Base-by-base conservation (phyloP, 2,113 vertebrate genomes). In the Cathartes aura region DNA sequence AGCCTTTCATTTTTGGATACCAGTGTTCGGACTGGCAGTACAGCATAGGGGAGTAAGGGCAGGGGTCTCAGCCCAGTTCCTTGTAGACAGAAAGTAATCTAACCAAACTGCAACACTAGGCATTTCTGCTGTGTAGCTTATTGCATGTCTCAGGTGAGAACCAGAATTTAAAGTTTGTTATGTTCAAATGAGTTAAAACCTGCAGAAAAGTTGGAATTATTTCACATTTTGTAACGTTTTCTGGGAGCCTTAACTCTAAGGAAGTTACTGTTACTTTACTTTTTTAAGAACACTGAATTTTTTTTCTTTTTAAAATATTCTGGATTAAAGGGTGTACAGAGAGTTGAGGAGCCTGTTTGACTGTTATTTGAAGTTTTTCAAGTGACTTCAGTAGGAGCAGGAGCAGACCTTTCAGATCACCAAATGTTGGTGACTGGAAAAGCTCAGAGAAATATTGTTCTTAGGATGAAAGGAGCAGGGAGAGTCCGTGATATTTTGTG, bases 391-490 rank as follows among this genome's bases (percentile, higher is more conserved):
- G 76, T 26, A 58, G 30, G 19, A 87, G 17, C 15, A 85, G 82
- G 47, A 75, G 71, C 48, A 88, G 18, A 93, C 50, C 30, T 88
- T 82, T 87, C 55, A 73, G 43, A 66, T 89, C 68, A 82, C 52
- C 45, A 82, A 40, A 82, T 55, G 29, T 3, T 72, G n/a, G 59
- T 96, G 48, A 78, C 62, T 74, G 32, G 55, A 87, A 91, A 89
- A 62, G 52, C 78, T 94, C 52, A 58, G 50, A 73, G 55, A 91
- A 96, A 66, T 78, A 80, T 15, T 74, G 19, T 56, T 91, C 90
- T 89, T 83, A 87, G 27, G 72, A 89, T 97, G 79, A 97, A 97
- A 93, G 67, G 36, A 94, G 26, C 64, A 82, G 40, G 29, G 22
- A 84, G 9, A 92, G 43, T n/a, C 63, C 0, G 0, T 92, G 94